Evolutionary conservation across 2,888 invertebrate genomes (phyloP), one percentile per base, ranked within the genome.

Genomic region (Lasioglossum marginatum): DNA sequence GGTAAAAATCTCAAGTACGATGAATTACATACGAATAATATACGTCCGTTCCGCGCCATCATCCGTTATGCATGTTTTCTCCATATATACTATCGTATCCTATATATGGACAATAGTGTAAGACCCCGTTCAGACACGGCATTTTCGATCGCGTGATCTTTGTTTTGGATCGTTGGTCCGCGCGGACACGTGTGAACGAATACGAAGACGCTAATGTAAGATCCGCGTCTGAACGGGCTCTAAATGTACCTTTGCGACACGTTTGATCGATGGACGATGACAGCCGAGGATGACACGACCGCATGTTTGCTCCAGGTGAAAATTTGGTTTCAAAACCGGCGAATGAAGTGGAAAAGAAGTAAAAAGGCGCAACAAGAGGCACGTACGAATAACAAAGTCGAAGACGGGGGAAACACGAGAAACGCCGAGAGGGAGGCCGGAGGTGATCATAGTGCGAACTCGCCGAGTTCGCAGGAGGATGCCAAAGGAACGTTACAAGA

Each of bases 261-360:
- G 57, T 57, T n/a, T n/a, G 12, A 57, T 57, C 57, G 16, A 31
- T 19, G 19, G 4, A 31, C 63, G 19, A 31, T 19, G 6, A 14
- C 66, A 23, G 10, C 34, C 1, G 16, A 34, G 23, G 66, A 70
- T n/a, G n/a, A 70, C 23, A 40, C 40, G 37, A 63, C 23, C 34
- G 10, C 40, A 14, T 23, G 0, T 71, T 23, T 81, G 40, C 78
- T 76, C 8, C 96, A 99, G 98, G 99, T 99, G 87, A 99, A 99
- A 96, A 99, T 99, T 93, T 99, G 99, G 99, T 99, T 99, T 95
- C 99, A 99, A 96, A 99, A 99, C 95, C 97, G 99, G 76, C 97
- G 99, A 92, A 99, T 99, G 99, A 99, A 99, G 95, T 99, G 99
- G 99, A 99, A 99, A 95, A 96, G 99, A 19, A 99, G 99, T 89